Conservation (phyloP, 2,113 vertebrate genomes). For the Scomber japonicus region DNA sequence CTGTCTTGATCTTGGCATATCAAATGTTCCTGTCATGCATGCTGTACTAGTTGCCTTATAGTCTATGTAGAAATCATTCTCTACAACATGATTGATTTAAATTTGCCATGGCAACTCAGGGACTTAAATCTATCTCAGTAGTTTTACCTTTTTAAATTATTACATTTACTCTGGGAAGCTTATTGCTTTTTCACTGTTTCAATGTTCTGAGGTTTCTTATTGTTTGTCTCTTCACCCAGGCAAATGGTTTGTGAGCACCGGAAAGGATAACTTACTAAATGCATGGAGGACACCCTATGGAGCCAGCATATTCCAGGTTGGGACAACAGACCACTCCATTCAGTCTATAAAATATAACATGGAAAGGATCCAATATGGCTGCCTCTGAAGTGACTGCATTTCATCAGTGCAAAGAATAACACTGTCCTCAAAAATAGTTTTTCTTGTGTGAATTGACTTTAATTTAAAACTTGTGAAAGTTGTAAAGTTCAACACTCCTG, state of each 20-base stretch:
- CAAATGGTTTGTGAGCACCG: conserved; percentile 99
- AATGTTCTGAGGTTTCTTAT: not conserved
- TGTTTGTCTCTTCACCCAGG: conserved; percentile 79
- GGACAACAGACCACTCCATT: conserved; percentile 20
- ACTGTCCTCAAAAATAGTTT: not conserved
- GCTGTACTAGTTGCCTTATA: not conserved
- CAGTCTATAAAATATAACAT: conserved; percentile 4
- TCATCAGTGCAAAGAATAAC: not conserved
- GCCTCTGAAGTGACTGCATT: not conserved
- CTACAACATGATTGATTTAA: not conserved
- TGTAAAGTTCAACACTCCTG: not conserved
- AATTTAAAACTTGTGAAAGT: not conserved
- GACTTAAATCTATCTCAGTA: not conserved
- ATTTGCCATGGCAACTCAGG: not conserved
- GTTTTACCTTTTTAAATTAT: not conserved
- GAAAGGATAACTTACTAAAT: conserved; percentile 97
- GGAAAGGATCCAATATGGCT: not conserved
- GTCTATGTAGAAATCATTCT: not conserved
- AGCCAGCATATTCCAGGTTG: conserved; percentile 98
- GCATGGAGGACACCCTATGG: conserved; percentile 97
- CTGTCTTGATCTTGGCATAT: not conserved
- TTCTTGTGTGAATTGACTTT: not conserved
- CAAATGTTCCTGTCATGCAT: not conserved
- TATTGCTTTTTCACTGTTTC: not conserved
- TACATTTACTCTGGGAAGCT: not conserved